Base-by-base conservation (phyloP, 1,140 invertebrate species). In the Neotoxoptera formosana region DNA sequence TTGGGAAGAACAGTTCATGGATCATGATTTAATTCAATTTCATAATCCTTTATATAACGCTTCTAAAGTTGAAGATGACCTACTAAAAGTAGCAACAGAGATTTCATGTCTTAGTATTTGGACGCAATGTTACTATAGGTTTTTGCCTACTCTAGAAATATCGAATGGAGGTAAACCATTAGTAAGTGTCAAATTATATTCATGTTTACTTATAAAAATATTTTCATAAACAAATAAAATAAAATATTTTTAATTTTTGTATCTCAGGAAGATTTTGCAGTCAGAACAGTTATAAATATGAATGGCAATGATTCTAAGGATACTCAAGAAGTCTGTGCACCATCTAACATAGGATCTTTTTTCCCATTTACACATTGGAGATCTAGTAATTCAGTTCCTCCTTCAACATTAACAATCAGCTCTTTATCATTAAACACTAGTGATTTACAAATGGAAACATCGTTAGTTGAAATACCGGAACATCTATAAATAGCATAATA, bases 81-180 rank as follows among this genome's bases (percentile, higher is more conserved):
- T 56, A 41, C 91, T 95, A 20, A 90, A 93, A 45, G 94, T 97
- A 3, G 95, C 96, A 30, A 95, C 95, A 56, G 95, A 95, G 36
- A 95, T 97, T 83, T 95, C 96, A 14, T 95, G 95, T 94, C 95
- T 98, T 93, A 96, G 97, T 90, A 95, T 99, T n/a, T 99, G 98
- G 98, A 96, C 96, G 87, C 98, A 98, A 94, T 98, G 98, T 95
- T 99, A 98, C 95, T 97, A 98, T 94, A 96, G 98, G 6, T 99
- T 98, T 98, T 96, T 98, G 94, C 96, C 97, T 11, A 96, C 97
- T 23, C 96, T 98, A 1, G 97, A 98, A 95, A 97, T 98, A 87
- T 96, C 94, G 25, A 94, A 94, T 41, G 94, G 94, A 41, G 94
- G 94, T 17, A 94, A 94, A 93, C 94, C 94, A 41, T 94, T 94